These are phyloP conservation scores for Drosophila mojavensis DNA, from an alignment of 1,140 invertebrate genomes.

Conservation along the genomic window DNA sequence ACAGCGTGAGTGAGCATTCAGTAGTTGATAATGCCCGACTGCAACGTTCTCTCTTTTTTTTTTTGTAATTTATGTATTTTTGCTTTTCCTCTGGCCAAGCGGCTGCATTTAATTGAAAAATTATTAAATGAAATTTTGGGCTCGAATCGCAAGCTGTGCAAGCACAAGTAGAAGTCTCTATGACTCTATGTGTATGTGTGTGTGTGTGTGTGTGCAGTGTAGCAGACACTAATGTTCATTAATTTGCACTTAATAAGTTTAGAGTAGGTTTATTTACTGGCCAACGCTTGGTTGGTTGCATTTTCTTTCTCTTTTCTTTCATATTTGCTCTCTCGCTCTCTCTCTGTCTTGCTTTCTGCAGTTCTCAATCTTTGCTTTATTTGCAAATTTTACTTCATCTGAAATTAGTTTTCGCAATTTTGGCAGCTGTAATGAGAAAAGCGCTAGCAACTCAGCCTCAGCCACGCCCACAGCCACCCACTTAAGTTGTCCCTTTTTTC, in stretches of 20 bases:
- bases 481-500: constrained; percentile 29
- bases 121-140: constrained; percentile 73
- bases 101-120: constrained; percentile 80
- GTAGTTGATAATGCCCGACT: no score
- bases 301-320: constrained; percentile 25
- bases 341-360: not conserved
- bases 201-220: constrained; percentile 31
- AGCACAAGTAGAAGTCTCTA: not conserved
- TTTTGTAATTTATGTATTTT: not conserved
- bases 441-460: not conserved
- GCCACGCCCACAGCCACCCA: constrained; percentile 37
- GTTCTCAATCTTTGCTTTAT: constrained; percentile 24
- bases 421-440: constrained; percentile 23
- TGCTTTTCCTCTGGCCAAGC: constrained; percentile 47
- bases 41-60: not conserved
- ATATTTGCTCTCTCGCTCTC: not conserved
- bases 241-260: constrained; percentile 81
- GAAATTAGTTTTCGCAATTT: constrained; percentile 75
- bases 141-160: no score
- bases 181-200: no score
- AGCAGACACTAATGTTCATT: constrained; percentile 74
- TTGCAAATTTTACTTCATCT: constrained; percentile 54
- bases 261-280: constrained; percentile 70
- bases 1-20: no score
- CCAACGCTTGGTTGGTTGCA: constrained; percentile 17